Evolutionary conservation across 1,140 invertebrate species (phyloP).

Genomic region (Trissolcus basalis): DNA sequence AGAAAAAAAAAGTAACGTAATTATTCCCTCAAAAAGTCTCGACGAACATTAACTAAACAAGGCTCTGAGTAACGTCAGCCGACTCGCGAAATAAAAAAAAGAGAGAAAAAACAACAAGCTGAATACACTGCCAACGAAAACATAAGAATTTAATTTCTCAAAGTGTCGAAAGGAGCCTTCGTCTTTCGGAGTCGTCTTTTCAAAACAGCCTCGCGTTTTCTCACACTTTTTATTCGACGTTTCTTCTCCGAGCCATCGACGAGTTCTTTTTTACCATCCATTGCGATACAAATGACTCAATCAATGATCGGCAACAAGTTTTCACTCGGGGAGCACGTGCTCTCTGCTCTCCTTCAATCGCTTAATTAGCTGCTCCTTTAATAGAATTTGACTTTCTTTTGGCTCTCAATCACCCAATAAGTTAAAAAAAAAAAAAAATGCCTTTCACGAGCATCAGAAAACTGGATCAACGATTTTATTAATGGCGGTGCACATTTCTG

Average conservation of each 20-base stretch:
- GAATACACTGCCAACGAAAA: constrained; percentile 3
- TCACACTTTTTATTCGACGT: constrained; percentile 9
- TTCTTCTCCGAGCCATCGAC: neutral
- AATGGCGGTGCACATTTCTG: too few relatives aligned
- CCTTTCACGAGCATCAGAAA: too few relatives aligned
- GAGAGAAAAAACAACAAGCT: constrained; percentile 1
- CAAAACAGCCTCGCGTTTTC: constrained; percentile 12
- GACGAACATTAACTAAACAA: constrained; percentile 12
- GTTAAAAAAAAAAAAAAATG: too few relatives aligned
- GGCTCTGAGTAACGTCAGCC: neutral
- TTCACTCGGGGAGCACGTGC: too few relatives aligned
- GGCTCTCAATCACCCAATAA: too few relatives aligned
- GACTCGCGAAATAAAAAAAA: neutral
- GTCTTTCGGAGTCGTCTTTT: constrained; percentile 2
- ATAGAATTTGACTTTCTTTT: too few relatives aligned
- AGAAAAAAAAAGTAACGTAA: constrained; percentile 10
- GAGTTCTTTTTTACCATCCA: neutral
- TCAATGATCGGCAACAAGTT: too few relatives aligned
- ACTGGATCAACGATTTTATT: too few relatives aligned
- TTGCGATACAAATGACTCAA: too few relatives aligned
- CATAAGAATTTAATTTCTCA: constrained; percentile 34
- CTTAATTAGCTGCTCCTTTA: too few relatives aligned
- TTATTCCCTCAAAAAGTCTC: constrained; percentile 21
- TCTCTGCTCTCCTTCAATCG: too few relatives aligned
- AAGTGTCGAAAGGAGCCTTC: constrained; percentile 19